Evolutionary conservation across 2,888 invertebrate species (phyloP).

Genomic region (Scrobipalpa atriplicella): DNA sequence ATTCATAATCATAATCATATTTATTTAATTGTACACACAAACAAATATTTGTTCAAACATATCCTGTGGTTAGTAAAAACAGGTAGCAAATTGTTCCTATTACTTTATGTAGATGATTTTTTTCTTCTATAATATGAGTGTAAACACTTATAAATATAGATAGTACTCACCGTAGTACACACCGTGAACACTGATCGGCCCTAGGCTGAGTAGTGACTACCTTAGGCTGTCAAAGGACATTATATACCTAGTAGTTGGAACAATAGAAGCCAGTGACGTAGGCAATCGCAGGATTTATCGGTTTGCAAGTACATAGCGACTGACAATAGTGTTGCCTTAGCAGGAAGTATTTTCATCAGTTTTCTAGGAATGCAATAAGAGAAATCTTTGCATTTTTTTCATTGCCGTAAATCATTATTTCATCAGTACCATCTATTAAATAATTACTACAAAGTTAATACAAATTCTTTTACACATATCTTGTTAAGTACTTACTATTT

Average conservation of each 20-base stretch:
- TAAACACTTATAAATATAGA: neutral
- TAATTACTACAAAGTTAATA: too few species aligned
- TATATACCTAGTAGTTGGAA: conserved; percentile 59
- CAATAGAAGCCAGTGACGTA: conserved; percentile 55
- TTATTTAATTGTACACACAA: too few species aligned
- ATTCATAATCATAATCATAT: too few species aligned
- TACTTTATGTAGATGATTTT: neutral
- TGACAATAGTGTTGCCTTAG: conserved; percentile 10
- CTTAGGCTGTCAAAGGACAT: conserved; percentile 46
- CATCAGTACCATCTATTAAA: neutral
- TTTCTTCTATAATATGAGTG: neutral
- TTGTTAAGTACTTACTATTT: too few species aligned
- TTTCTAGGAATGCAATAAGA: neutral
- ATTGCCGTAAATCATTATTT: neutral
- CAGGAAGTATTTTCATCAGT: conserved; percentile 11
- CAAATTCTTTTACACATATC: too few species aligned
- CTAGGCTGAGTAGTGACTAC: conserved; percentile 54
- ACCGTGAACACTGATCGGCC: conserved; percentile 55
- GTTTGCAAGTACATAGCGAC: conserved; percentile 25
- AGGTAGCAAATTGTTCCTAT: neutral
- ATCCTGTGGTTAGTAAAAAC: too few species aligned
- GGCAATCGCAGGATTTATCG: conserved; percentile 45
- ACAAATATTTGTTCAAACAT: too few species aligned
- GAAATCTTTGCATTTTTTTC: neutral
- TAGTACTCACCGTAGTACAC: conserved; percentile 35